Evolutionary conservation across 2,797 vertebrate species (phyloP), one percentile per base, ranked within the genome.

Genomic region (Clamator glandarius): DNA sequence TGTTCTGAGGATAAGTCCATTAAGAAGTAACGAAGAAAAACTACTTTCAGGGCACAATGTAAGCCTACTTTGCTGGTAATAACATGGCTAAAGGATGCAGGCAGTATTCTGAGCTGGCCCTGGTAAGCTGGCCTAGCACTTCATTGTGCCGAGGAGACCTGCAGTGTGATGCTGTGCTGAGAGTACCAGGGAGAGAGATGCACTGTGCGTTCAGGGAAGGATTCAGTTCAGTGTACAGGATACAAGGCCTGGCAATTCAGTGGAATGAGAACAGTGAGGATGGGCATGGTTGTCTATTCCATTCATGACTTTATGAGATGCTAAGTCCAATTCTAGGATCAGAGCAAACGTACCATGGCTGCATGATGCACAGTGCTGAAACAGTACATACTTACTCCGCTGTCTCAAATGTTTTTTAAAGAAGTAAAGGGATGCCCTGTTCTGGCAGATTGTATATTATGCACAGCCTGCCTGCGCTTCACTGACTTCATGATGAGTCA

Each of bases 351-450:
- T 36, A 68, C n/a, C 18, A 17, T 5, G n/a, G 41, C 81, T 1
- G 5, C 68, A 46, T 8, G 68, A 83, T 91, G 91, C 68, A 72
- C 63, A 4, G 83, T 36, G 55, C 59, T 90, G 91, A 78, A 93
- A 87, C 3, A 9, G 79, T 59, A 31, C 90, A 59, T 79, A 50
- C 87, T 92, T 78, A 39, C 36, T 82, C 42, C 78, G 85, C 83
- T 84, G 39, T 95, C 77, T 91, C 93, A 95, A 95, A 88, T 52
- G 69, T 85, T 94, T 96, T 95, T 92, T 91, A 75, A 95, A 93
- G 93, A 93, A 90, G 85, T 62, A 80, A 91, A 95, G 83, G 95
- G 93, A 96, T 85, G 36, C 73, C 63, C 61, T 91, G 94, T 96
- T 92, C 95, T 90, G 70, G 85, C 91, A 96, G 93, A 82, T 6